Conservation (phyloP, 1,140 invertebrate genomes). For the Drosophila elegans region DNA sequence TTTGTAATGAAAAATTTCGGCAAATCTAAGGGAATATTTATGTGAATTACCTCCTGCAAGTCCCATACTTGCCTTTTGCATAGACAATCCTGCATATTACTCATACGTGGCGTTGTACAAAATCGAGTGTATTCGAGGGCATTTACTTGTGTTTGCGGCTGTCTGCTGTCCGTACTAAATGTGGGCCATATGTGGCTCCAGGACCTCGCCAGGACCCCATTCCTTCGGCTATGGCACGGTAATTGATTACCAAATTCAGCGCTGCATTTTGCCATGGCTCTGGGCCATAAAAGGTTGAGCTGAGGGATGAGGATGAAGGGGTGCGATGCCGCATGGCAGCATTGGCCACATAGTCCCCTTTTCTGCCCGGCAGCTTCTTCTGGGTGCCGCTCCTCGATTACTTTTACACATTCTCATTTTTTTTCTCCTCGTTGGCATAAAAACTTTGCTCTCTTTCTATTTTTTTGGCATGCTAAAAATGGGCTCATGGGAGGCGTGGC, state of each 20-base stretch:
- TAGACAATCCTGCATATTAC: slow-evolving; percentile 45
- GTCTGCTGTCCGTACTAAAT: slow-evolving; percentile 61
- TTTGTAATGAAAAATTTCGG: slow-evolving; percentile 77
- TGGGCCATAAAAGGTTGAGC: slow-evolving; percentile 19
- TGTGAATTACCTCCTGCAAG: slow-evolving; percentile 55
- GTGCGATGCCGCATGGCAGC: slow-evolving; percentile 18
- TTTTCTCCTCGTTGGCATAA: slow-evolving; percentile 52
- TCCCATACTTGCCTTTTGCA: not conserved
- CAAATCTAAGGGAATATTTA: slow-evolving; percentile 64
- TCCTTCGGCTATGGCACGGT: slow-evolving; percentile 47
- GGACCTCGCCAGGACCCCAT: not conserved
- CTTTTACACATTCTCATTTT: slow-evolving; percentile 11
- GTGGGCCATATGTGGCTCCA: slow-evolving; percentile 56
- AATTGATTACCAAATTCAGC: slow-evolving; percentile 82
- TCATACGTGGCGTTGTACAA: slow-evolving; percentile 37
- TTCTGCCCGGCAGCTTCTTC: slow-evolving; percentile 30
- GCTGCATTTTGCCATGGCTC: slow-evolving; percentile 62
- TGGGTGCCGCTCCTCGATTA: slow-evolving; percentile 21
- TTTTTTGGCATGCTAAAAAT: slow-evolving; percentile 59
- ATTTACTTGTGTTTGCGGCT: slow-evolving; percentile 52
- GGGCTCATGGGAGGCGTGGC: slow-evolving; percentile 45
- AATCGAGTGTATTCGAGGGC: slow-evolving; percentile 35
- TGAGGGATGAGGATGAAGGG: not conserved
- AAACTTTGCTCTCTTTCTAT: slow-evolving; percentile 49
- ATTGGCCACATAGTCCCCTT: slow-evolving; percentile 26